Conservation (phyloP, 2,888 invertebrate genomes). For the Onthophagus sagittarius region DNA sequence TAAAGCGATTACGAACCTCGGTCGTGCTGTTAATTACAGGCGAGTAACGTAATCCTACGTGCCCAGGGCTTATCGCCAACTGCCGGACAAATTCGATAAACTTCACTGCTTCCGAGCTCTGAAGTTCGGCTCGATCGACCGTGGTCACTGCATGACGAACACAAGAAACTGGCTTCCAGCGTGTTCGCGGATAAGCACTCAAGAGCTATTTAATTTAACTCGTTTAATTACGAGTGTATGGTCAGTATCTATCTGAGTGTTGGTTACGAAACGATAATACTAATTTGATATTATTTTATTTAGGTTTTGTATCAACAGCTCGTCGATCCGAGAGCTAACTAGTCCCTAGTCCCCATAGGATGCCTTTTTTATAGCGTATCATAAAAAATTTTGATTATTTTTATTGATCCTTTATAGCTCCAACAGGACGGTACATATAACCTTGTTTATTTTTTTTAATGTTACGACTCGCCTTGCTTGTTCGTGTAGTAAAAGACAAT, state of each 20-base stretch:
- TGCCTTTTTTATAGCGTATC: background rate
- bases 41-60: background rate
- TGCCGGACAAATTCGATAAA: background rate
- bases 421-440: background rate
- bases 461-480: background rate
- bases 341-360: background rate
- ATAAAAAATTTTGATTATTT: background rate
- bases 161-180: background rate
- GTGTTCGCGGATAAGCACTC: background rate
- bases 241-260: too few species aligned
- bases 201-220: background rate
- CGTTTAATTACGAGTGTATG: background rate
- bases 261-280: background rate
- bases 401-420: background rate
- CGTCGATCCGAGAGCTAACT: background rate
- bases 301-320: background rate
- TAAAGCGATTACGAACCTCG: background rate
- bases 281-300: background rate
- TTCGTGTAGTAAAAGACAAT: background rate
- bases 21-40: background rate
- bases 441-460: background rate
- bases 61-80: background rate
- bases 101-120: background rate
- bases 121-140: background rate
- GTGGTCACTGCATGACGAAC: background rate